These are phyloP conservation scores for Manis crassicaudata DNA, from an alignment of 2,797 vertebrate species.

Conservation along the genomic window DNA sequence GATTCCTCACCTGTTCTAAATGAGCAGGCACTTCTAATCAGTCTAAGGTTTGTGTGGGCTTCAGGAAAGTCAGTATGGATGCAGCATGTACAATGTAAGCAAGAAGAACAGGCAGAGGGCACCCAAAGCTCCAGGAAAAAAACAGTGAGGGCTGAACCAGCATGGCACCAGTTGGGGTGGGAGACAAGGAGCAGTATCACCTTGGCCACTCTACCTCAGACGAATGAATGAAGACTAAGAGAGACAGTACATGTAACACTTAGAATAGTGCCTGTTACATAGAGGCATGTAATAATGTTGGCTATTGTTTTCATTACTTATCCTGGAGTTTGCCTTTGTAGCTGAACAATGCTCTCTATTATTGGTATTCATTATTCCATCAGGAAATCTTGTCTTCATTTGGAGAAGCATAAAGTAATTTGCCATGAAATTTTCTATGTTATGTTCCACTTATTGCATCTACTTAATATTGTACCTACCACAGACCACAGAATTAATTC, in stretches of 20 bases:
- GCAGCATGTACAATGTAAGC: not conserved
- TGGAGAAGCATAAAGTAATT: slow-evolving; percentile 3
- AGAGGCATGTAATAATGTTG: not conserved
- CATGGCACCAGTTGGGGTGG: not conserved
- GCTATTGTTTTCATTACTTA: not conserved
- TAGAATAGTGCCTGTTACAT: not conserved
- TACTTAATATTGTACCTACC: not conserved
- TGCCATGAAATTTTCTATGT: not conserved
- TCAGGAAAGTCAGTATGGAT: not conserved
- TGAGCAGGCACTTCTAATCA: not conserved
- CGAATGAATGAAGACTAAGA: not conserved
- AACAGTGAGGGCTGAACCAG: not conserved
- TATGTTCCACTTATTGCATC: not conserved
- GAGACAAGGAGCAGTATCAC: not conserved
- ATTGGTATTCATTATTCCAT: not conserved
- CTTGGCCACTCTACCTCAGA: not conserved
- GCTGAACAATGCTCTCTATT: not conserved
- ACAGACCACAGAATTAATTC: not conserved
- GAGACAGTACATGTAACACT: not conserved
- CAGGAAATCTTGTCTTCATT: not conserved
- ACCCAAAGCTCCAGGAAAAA: not conserved
- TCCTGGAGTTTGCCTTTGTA: not conserved
- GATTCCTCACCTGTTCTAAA: not conserved
- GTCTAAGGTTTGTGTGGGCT: not conserved
- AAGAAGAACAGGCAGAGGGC: not conserved